These are phyloP conservation scores for Tinea pellionella DNA, from an alignment of 2,888 invertebrate genomes.

Conservation along the genomic window DNA sequence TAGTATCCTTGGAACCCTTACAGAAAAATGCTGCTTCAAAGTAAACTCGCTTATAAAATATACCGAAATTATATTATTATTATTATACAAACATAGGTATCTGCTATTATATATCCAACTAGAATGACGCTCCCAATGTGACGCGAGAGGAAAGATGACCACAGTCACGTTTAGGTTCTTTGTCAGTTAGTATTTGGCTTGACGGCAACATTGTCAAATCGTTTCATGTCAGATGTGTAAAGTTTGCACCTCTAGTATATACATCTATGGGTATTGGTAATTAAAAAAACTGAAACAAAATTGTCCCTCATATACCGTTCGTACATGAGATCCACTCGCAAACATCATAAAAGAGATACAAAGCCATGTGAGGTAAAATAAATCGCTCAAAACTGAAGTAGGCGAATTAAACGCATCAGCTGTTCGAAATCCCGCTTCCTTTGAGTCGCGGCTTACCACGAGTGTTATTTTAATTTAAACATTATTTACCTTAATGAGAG, in stretches of 20 bases:
- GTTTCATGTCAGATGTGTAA: no score
- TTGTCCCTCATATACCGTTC: no score
- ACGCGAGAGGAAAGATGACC: no score
- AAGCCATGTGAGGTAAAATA: constrained; percentile 17
- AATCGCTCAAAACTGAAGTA: constrained; percentile 39
- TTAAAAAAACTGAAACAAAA: neutral
- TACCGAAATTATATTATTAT: no score
- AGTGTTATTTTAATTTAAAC: constrained; percentile 68
- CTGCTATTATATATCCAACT: no score
- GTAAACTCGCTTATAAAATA: neutral
- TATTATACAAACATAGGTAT: no score
- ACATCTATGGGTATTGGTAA: no score
- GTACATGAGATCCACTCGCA: neutral
- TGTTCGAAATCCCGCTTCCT: constrained; percentile 37
- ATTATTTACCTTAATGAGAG: constrained; percentile 66
- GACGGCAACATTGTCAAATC: no score
- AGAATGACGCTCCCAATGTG: no score
- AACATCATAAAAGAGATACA: neutral
- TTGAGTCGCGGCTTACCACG: constrained; percentile 43
- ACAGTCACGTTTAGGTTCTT: no score
- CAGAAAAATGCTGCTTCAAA: neutral
- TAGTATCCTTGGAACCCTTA: constrained; percentile 13
- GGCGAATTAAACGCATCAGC: constrained; percentile 43
- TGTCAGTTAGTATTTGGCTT: no score
- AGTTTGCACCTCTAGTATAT: no score